Evolutionary conservation across 2,797 vertebrate species (phyloP), one percentile per base, ranked within the genome.

Genomic region (Petrocephalus sullivani): DNA sequence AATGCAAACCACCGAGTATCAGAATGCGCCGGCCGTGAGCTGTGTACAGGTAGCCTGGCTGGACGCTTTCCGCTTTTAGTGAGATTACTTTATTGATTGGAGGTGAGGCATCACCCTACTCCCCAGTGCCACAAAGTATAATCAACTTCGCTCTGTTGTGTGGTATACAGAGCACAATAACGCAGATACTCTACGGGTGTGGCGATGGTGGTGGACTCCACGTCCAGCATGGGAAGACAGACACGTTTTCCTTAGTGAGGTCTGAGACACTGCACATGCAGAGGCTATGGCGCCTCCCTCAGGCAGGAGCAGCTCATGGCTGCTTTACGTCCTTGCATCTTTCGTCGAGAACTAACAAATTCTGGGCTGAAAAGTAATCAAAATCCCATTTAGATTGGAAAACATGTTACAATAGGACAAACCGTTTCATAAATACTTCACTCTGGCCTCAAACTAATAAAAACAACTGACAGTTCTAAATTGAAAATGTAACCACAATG

Each of bases 51-150:
- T 56, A 49, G 51, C 28, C 54, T 33, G 54, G 83, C 33, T 85
- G 83, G 83, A 85, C 23, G 54, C 83, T 33, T 28, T 85, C 83
- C 83, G 14, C 53, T 57, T 56, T 85, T 57, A 54, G 82, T 16
- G 54, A 85, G 83, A 85, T 85, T 85, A 85, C 83, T 85, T 85
- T 85, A 85, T 85, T 85, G 83, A 85, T 85, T 85, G 12, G 83
- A 85, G 28, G 83, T 12, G 28, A 85, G 51, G 53, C 51, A 4
- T 85, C 54, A 6, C 28, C 5, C 83, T 85, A 9, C 83, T 85
- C 83, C 54, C 33, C 23, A 53, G 54, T 56, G 51, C 46, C 83
- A 57, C 54, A 85, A 51, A 57, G 51, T 16, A 56, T 85, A 85
- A 85, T 85, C 83, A 33, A 57, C 57, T 85, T 85, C 33, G 21